Base-by-base conservation (phyloP, 2,888 invertebrate genomes). In the Drosophila paramelanica region DNA sequence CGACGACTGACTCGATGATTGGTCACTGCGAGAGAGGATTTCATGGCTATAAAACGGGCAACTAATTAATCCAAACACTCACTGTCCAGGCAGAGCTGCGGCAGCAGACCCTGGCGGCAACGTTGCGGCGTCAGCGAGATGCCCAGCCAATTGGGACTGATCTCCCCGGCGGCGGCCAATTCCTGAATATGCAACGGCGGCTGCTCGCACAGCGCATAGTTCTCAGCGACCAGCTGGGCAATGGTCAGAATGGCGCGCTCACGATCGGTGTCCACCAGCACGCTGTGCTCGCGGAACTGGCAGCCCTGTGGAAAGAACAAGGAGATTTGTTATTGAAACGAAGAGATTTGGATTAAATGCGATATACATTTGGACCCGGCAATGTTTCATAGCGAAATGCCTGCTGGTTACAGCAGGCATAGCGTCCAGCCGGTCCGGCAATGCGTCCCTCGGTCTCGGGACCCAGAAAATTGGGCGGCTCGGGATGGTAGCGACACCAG, bases 371-470 rank as follows among this genome's bases (percentile, higher is more conserved):
- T n/a, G 92, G 91, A 17, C 91, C 92, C 0, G 92, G 91, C 33
- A 93, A 67, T 0, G 92, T 91, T 71, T 93, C 92, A 61, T 81
- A 93, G 59, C 93, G 90, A 91, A 97, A 96, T 1, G 97, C 96
- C 75, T 96, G 94, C 92, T 96, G 96, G 27, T 97, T 97, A 92
- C 98, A 98, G 92, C 98, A 98, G 0, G 97, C 96, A 93, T 96
- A 96, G 57, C 95, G 93, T 53, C 97, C 97, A 13, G 96, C 94
- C 0, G 96, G 96, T 10, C 95, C 94, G 0, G 94, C 93, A 5
- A 94, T 93, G 69, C 95, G 94, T 17, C 92, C 92, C 55, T 92
- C 92, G 53, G 94, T 94, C 5, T 93, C 91, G 1, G 95, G 94
- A 58, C 96, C 96, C 78, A 96, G 92, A 93, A 95, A 96, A 90